Percentiles rank a stretch among this genome's conserved stretches.
phyloP scores from a whole-genome alignment of 1,140 invertebrate genomes.

The Coenobita brevimanus region DNA sequence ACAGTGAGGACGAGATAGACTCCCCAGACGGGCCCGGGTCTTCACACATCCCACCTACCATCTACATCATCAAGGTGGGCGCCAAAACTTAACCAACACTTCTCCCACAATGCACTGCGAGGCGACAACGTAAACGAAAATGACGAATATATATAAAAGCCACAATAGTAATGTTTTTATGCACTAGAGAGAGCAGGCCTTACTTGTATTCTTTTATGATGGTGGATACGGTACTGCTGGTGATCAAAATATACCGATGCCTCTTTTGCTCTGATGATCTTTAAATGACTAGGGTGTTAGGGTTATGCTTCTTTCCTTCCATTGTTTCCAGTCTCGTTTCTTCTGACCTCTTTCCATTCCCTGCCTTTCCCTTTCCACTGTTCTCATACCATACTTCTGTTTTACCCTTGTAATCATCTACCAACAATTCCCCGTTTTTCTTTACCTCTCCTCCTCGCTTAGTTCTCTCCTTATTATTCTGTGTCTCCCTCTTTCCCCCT shows the following conservation, averaged over 20 bases:
- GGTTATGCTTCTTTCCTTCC: neutral
- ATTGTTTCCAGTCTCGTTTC: neutral
- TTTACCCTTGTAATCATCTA: conserved; percentile 71
- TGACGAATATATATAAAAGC: too few species aligned
- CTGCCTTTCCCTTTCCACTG: neutral
- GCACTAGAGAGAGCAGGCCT: too few species aligned
- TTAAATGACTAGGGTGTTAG: neutral
- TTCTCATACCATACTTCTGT: conserved; percentile 65
- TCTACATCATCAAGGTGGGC: conserved; percentile 68
- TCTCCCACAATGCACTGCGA: too few species aligned
- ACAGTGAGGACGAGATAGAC: conserved; percentile 66
- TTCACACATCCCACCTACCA: conserved; percentile 65
- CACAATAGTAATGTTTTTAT: too few species aligned
- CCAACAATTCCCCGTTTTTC: neutral
- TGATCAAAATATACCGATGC: too few species aligned
- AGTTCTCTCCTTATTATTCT: neutral
- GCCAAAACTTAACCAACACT: neutral
- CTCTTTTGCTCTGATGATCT: too few species aligned
- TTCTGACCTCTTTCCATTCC: too few species aligned
- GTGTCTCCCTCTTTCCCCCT: neutral
- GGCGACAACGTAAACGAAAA: too few species aligned
- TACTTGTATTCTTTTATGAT: too few species aligned
- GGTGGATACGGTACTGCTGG: too few species aligned
- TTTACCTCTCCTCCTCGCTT: neutral
- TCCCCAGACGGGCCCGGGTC: conserved; percentile 63